Conservation (phyloP, 1,140 invertebrate genomes). For the Cephus cinctus region DNA sequence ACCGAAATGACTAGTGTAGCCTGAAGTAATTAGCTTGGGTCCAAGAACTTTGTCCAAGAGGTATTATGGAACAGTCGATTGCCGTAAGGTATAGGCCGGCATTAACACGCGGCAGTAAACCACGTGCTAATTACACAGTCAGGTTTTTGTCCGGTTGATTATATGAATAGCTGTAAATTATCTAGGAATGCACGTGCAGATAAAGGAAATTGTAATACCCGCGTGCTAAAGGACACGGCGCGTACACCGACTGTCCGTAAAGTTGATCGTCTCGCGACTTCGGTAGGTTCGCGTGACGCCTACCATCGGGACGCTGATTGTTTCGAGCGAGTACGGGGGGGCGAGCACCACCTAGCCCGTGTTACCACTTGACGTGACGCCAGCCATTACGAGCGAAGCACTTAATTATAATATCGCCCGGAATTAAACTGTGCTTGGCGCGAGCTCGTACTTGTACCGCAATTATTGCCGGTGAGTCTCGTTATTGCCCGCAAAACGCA, state of each 20-base stretch:
- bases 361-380: conserved; percentile 53
- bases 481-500: conserved; percentile 43
- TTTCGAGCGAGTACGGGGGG: conserved; percentile 43
- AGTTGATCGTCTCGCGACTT: conserved; percentile 24
- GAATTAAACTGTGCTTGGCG: conserved; percentile 54
- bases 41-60: too few species aligned
- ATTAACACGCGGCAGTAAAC: too few species aligned
- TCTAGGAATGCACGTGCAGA: background rate
- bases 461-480: conserved; percentile 41
- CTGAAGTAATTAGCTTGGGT: too few species aligned
- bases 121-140: too few species aligned
- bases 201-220: conserved; percentile 9
- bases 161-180: background rate
- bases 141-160: too few species aligned
- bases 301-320: conserved; percentile 52
- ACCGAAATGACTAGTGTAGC: too few species aligned
- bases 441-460: conserved; percentile 52
- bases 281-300: conserved; percentile 49
- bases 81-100: too few species aligned
- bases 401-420: conserved; percentile 57
- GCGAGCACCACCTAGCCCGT: conserved; percentile 42
- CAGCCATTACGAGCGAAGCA: conserved; percentile 53
- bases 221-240: conserved; percentile 17
- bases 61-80: too few species aligned
- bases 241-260: conserved; percentile 4